Percentiles rank a stretch among this genome's conserved stretches.
These are phyloP conservation scores for Irena cyanogastra DNA, from an alignment of 2,113 vertebrate genomes.

Conservation along the genomic window DNA sequence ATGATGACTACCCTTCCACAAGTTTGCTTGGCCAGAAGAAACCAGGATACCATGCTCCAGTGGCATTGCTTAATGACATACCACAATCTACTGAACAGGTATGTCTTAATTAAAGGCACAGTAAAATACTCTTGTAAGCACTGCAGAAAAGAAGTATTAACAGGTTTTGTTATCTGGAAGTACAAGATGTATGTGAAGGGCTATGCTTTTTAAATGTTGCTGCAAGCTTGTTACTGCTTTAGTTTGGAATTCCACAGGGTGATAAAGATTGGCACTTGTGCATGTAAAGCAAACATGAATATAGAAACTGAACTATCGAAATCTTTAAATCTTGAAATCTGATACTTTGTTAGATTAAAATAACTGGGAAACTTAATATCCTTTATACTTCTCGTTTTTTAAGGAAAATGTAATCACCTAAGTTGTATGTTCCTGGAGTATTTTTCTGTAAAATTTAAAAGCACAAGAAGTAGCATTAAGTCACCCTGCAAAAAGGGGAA, in stretches of 20 bases:
- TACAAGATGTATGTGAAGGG: background rate
- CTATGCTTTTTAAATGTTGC: background rate
- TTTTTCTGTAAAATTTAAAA: background rate
- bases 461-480: background rate
- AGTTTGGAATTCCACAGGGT: background rate
- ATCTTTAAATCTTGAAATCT: background rate
- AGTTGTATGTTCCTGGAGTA: background rate
- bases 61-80: constrained; percentile 95
- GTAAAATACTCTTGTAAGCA: background rate
- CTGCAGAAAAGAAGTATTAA: background rate
- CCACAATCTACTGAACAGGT: constrained; percentile 97
- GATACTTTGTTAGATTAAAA: background rate
- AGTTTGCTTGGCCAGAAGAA: constrained; percentile 96
- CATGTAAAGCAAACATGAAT: background rate
- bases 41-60: constrained; percentile 94
- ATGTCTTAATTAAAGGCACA: background rate
- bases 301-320: background rate
- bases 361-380: background rate
- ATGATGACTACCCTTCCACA: constrained; percentile 92
- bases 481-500: background rate
- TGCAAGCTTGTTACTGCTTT: background rate
- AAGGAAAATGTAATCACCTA: background rate
- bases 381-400: rapidly evolving
- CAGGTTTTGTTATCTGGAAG: background rate
- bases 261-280: background rate